A percentile compares a stretch with the other conserved stretches of the same genome.
Evolutionary conservation across 2,797 vertebrate species (phyloP).

Genomic region (Triplophysa bombifrons): DNA sequence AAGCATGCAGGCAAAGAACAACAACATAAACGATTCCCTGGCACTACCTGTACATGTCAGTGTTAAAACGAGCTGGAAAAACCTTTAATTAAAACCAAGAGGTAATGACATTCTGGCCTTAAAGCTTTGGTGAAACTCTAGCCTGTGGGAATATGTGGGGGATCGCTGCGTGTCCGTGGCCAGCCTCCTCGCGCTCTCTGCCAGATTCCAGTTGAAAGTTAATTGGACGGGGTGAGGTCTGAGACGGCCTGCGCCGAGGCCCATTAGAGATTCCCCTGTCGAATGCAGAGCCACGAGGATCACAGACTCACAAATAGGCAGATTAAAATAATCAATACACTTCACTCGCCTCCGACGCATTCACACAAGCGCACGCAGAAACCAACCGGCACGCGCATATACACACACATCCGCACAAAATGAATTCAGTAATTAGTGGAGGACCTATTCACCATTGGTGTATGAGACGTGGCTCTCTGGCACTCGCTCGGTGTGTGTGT

Average conservation of each 20-base stretch:
- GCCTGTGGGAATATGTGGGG: constrained; percentile 64
- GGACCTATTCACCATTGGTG: constrained; percentile 77
- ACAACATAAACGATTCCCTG: constrained; percentile 43
- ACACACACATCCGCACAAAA: constrained; percentile 50
- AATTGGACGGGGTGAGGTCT: constrained; percentile 83
- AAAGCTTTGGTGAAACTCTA: constrained; percentile 74
- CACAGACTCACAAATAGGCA: constrained; percentile 88
- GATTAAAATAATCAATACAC: constrained; percentile 89
- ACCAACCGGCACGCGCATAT: constrained; percentile 41
- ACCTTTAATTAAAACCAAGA: constrained; percentile 69
- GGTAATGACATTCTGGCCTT: constrained; percentile 68
- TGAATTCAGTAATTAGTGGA: constrained; percentile 77
- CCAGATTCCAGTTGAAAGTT: constrained; percentile 82
- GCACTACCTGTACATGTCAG: constrained; percentile 55
- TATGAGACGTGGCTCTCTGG: constrained; percentile 69
- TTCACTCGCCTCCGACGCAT: constrained; percentile 80
- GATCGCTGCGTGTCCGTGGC: constrained; percentile 59
- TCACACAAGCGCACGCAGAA: constrained; percentile 56
- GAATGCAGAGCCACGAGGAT: constrained; percentile 83
- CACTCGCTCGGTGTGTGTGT: constrained; percentile 57
- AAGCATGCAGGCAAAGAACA: constrained; percentile 24
- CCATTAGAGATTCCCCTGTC: constrained; percentile 84
- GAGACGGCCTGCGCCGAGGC: constrained; percentile 79
- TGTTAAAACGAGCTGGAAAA: constrained; percentile 55
- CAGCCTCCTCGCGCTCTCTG: constrained; percentile 65